phyloP scores from a whole-genome alignment of 2,888 invertebrate genomes.

The Metallyticus violacea region DNA sequence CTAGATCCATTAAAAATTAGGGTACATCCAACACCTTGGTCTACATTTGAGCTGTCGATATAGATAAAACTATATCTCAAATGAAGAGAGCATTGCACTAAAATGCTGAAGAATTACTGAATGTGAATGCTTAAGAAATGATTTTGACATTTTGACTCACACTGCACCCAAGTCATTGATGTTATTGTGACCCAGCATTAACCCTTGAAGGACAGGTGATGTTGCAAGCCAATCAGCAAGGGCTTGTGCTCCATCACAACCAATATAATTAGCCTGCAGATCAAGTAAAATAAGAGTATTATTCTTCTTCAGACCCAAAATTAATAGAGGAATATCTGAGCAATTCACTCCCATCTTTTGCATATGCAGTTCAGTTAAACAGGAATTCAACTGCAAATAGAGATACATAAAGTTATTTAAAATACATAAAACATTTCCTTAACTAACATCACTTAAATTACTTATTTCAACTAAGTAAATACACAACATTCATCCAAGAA shows the following conservation, averaged over 20 bases:
- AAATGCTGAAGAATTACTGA: too few relatives aligned
- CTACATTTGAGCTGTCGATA: too few relatives aligned
- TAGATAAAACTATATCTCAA: too few relatives aligned
- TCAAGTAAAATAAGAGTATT: constrained; percentile 56
- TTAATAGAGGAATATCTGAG: constrained; percentile 58
- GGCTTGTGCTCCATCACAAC: constrained; percentile 56
- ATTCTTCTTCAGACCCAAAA: constrained; percentile 53
- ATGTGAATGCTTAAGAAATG: too few relatives aligned
- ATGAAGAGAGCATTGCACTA: too few relatives aligned
- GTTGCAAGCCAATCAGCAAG: constrained; percentile 54
- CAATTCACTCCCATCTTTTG: constrained; percentile 59
- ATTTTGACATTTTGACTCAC: constrained; percentile 39
- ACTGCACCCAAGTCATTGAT: constrained; percentile 57
- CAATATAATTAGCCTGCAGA: constrained; percentile 58
- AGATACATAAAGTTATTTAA: too few relatives aligned
- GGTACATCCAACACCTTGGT: too few relatives aligned
- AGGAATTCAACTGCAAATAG: constrained; percentile 43
- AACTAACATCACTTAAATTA: too few relatives aligned
- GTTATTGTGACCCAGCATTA: constrained; percentile 57
- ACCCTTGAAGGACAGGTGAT: constrained; percentile 50
- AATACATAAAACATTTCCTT: too few relatives aligned
- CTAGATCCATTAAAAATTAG: too few relatives aligned
- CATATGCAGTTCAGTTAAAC: constrained; percentile 55
- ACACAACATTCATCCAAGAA: too few relatives aligned
- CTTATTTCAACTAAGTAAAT: too few relatives aligned